Evolutionary conservation across 2,113 vertebrate genomes (phyloP).

Genomic region (Helogale parvula): DNA sequence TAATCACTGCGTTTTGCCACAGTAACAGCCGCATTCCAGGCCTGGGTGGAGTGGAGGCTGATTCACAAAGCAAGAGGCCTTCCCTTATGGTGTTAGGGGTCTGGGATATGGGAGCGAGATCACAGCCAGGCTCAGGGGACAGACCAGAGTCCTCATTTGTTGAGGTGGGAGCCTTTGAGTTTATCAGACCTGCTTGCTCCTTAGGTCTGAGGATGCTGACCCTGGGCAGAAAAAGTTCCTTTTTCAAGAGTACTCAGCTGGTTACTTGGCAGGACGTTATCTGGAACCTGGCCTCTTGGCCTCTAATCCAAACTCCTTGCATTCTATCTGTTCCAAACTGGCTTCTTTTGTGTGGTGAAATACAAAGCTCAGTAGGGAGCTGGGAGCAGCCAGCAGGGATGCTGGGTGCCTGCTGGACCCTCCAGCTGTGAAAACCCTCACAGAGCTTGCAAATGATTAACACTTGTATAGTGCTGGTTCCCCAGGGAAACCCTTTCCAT

Average conservation of each 20-base stretch:
- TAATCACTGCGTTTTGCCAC: neutral
- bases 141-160: neutral
- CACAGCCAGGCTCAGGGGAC: neutral
- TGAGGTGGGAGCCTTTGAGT: neutral
- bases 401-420: neutral
- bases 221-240: neutral
- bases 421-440: slow-evolving; percentile 15
- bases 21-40: neutral
- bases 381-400: neutral
- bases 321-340: neutral
- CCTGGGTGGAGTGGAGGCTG: neutral
- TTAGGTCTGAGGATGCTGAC: neutral
- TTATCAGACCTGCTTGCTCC: neutral
- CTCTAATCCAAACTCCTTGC: neutral
- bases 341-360: neutral
- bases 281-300: neutral
- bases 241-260: neutral
- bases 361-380: neutral
- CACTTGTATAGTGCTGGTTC: neutral
- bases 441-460: neutral
- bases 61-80: neutral
- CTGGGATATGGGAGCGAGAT: neutral
- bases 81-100: neutral
- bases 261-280: neutral
- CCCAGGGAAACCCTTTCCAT: neutral